Evolutionary conservation across 2,888 invertebrate species (phyloP).

Genomic region (Eristalinus sepulchralis): DNA sequence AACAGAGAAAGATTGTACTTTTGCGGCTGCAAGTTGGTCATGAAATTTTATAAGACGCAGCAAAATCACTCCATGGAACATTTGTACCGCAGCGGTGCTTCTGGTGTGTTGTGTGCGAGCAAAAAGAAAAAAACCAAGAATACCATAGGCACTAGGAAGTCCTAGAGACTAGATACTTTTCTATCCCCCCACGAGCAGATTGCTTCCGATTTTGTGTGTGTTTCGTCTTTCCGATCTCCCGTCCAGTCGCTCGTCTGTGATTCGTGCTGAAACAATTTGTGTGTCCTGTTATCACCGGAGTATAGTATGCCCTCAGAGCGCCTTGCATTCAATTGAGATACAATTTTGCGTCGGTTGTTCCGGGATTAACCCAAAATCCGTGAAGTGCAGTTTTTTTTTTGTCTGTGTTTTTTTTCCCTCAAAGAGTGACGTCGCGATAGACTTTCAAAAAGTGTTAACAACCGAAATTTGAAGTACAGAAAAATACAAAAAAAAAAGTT

Average conservation of each 20-base stretch:
- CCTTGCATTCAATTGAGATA: neutral
- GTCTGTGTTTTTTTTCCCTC: neutral
- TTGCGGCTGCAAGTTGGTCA: conserved; percentile 71
- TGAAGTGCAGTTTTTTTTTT: neutral
- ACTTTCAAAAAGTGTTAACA: neutral
- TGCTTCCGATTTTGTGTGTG: conserved; percentile 22
- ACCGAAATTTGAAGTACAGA: no score
- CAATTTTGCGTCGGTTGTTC: conserved; percentile 14
- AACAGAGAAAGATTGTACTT: conserved; percentile 71
- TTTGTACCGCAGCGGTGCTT: conserved; percentile 80
- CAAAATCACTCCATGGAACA: conserved; percentile 79
- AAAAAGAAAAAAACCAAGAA: neutral
- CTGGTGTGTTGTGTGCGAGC: conserved; percentile 76
- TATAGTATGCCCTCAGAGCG: neutral
- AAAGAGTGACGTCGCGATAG: neutral
- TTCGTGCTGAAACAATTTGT: neutral
- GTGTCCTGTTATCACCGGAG: neutral
- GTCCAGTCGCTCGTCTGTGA: neutral
- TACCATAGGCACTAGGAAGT: conserved; percentile 32
- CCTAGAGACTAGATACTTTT: conserved; percentile 45
- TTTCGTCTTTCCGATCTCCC: neutral
- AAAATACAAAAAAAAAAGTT: neutral
- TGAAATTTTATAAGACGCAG: conserved; percentile 81
- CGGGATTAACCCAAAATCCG: conserved; percentile 17
- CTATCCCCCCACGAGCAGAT: conserved; percentile 20